phyloP scores from a whole-genome alignment of 2,888 invertebrate genomes.

The Pyrocoelia pectoralis region DNA sequence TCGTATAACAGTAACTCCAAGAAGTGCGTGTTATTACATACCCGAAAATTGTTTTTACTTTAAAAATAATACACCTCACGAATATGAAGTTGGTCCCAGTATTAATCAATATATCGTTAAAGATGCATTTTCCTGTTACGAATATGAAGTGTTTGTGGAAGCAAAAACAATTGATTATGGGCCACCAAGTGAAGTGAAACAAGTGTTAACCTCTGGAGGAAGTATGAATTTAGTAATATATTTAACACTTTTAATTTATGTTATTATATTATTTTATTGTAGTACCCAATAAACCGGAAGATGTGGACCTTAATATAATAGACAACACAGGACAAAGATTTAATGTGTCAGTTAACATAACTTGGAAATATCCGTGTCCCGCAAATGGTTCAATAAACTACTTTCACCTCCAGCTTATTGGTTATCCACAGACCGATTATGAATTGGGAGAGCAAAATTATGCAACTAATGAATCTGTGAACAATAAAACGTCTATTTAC shows the following conservation, averaged over 20 bases:
- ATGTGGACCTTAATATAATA: conserved; percentile 22
- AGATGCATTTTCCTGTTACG: conserved; percentile 17
- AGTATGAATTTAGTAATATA: conserved; percentile 22
- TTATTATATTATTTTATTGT: conserved; percentile 28
- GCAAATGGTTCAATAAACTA: conserved; percentile 43
- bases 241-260: background rate
- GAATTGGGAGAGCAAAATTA: background rate
- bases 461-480: background rate
- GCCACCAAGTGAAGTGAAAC: background rate
- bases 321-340: conserved; percentile 19
- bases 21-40: conserved; percentile 29
- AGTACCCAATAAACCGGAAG: conserved; percentile 37
- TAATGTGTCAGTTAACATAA: conserved; percentile 27
- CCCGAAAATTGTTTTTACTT: conserved; percentile 23
- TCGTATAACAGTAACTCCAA: conserved; percentile 24
- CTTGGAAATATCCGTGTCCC: conserved; percentile 45
- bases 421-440: conserved; percentile 4
- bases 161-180: conserved; percentile 26
- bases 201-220: conserved; percentile 12
- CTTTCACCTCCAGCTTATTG: conserved; percentile 26
- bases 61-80: background rate
- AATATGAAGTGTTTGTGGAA: conserved; percentile 23
- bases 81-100: background rate
- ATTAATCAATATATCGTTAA: background rate
- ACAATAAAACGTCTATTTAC: conserved; percentile 16